Percentiles rank a stretch among this genome's conserved stretches.
Conservation (phyloP, 2,797 vertebrate genomes). For the Amniataba percoides region DNA sequence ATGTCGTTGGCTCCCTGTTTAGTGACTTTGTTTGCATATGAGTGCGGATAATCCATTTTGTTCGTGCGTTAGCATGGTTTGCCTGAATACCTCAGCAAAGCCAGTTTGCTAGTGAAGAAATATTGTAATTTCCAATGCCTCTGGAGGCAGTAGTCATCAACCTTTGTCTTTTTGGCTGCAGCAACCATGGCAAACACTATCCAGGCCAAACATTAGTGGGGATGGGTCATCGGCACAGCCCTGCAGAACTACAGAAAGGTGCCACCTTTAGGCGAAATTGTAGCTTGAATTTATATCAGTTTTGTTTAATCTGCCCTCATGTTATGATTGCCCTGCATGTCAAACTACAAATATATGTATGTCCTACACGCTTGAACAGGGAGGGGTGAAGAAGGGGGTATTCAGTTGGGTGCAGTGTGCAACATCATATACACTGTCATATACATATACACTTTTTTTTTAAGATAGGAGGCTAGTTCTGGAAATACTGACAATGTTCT, state of each 20-base stretch:
- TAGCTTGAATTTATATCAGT: no score
- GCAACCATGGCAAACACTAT: not conserved
- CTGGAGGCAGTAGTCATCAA: constrained; percentile 39
- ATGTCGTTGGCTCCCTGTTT: not conserved
- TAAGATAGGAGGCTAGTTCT: not conserved
- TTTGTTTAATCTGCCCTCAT: no score
- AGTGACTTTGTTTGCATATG: constrained; percentile 16
- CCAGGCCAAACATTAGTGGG: not conserved
- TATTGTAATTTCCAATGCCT: constrained; percentile 32
- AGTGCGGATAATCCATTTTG: not conserved
- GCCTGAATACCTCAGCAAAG: constrained; percentile 27
- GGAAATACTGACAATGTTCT: not conserved
- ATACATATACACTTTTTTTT: no score
- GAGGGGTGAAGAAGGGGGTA: no score
- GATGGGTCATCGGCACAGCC: not conserved
- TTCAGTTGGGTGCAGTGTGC: no score
- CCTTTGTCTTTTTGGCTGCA: constrained; percentile 15
- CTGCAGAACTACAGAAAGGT: no score
- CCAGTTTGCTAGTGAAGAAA: constrained; percentile 49
- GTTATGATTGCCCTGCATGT: no score
- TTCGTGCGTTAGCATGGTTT: constrained; percentile 14
- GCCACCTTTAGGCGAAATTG: no score
- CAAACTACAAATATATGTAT: no score
- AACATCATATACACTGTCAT: no score
- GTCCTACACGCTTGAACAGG: no score